A percentile compares a stretch with the other conserved stretches of the same genome.
phyloP scores from a whole-genome alignment of 2,797 vertebrate species.

The Brachymystax lenok region DNA sequence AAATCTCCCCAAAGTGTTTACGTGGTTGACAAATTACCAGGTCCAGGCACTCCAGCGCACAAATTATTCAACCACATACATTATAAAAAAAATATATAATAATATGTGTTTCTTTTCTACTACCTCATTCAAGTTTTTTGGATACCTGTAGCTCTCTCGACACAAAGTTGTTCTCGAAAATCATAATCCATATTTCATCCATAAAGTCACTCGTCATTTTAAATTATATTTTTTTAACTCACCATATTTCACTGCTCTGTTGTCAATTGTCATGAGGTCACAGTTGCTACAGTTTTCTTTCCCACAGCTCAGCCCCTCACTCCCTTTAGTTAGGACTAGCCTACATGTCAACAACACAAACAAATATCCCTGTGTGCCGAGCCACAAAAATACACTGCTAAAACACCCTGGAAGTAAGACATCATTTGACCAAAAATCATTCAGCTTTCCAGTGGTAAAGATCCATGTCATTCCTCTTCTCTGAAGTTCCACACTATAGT shows the following conservation, averaged over 20 bases:
- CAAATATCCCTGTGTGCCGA: constrained; percentile 11
- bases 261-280: constrained; percentile 4
- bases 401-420: constrained; percentile 26
- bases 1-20: background rate
- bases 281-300: constrained; percentile 12
- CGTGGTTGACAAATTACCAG: background rate
- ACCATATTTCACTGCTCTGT: constrained; percentile 42
- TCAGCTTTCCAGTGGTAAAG: constrained; percentile 11
- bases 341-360: constrained; percentile 8
- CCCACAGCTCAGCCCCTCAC: constrained; percentile 8
- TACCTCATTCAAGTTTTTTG: background rate
- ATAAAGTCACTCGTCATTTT: background rate
- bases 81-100: no score
- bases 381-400: constrained; percentile 23
- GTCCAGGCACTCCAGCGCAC: no score
- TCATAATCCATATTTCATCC: constrained; percentile 1
- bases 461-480: constrained; percentile 25
- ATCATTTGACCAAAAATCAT: constrained; percentile 34
- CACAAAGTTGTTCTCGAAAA: background rate
- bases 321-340: background rate
- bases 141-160: background rate
- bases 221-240: constrained; percentile 20
- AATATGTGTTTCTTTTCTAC: background rate
- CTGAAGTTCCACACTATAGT: constrained; percentile 30
- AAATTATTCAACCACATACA: background rate